Evolutionary conservation across 2,797 vertebrate genomes (phyloP), one percentile per base, ranked within the genome.

Genomic region (Acropternis orthonyx): DNA sequence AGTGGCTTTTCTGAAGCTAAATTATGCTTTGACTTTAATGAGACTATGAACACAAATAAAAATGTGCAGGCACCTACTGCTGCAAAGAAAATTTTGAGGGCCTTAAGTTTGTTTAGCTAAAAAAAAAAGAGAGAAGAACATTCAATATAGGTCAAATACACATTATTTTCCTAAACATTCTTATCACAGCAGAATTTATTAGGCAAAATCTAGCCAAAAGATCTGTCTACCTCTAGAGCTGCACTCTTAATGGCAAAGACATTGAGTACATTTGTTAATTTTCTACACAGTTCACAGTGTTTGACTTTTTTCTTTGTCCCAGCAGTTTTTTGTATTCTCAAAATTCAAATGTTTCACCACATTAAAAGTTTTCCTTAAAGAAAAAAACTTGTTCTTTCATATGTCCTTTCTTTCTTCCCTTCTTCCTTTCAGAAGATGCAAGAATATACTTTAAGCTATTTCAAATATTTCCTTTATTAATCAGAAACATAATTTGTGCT

Each of bases 401-500:
- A 51, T 72, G 28, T 46, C 22, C 22, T 59, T 80, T 37, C 5
- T 62, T 62, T 48, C n/a, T 78, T 88, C 32, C 37, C 82, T 82
- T 17, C 19, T 43, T 84, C 14, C 20, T 78, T 92, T 75, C 30
- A 28, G 21, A 59, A 71, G 5, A 51, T 9, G 37, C 41, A 74
- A 85, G 9, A 75, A 92, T 78, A 55, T 16, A 2, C 84, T 89
- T 88, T 56, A 78, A 82, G 39, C 26, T 75, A 69, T 81, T 88
- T 92, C 20, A 71, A 86, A 81, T 39, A 62, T 78, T 88, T 93
- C 85, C 10, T 7, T 41, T 80, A 56, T 84, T 88, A 92, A 96
- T 93, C 75, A 84, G 23, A 92, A 74, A 36, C 2, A 26, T 71
- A 90, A 69, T 93, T 85, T 93, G 27, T 68, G 81, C 65, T 88